Percentiles rank a stretch among this genome's conserved stretches.
phyloP scores from a whole-genome alignment of 2,113 vertebrate genomes.

The Dolichallabes microphthalmus region DNA sequence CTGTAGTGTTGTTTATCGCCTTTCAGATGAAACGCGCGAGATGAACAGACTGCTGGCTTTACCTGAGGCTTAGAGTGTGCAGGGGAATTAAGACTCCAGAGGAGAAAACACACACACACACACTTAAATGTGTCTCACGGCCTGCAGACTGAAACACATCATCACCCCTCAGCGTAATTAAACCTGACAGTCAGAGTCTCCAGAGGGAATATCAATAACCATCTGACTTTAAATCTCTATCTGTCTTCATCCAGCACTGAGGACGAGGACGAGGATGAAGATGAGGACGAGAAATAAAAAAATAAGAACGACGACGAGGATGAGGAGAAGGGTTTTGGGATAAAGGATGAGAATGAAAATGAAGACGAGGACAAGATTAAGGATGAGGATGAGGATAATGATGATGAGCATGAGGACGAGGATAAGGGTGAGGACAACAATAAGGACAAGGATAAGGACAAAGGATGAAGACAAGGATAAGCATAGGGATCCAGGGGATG shows the following conservation, averaged over 20 bases:
- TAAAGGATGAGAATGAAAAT: neutral
- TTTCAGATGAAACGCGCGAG: neutral
- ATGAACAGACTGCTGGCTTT: neutral
- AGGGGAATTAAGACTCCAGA: neutral
- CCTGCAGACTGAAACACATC: conserved; percentile 12
- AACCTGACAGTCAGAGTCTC: neutral
- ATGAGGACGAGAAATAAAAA: neutral
- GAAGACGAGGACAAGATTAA: neutral
- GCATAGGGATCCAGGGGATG: too few species aligned
- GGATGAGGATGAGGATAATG: neutral
- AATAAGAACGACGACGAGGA: neutral
- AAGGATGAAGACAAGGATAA: neutral
- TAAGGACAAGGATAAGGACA: too few species aligned
- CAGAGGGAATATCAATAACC: conserved; percentile 4
- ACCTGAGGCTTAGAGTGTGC: neutral
- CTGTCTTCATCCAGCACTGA: neutral
- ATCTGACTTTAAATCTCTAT: conserved; percentile 22
- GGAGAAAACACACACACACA: neutral
- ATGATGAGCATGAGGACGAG: too few species aligned
- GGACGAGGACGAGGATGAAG: neutral
- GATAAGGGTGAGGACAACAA: neutral
- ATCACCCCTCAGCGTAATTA: conserved; percentile 13
- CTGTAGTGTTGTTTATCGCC: neutral
- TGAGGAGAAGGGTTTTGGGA: too few species aligned
- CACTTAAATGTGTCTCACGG: neutral